phyloP scores from a whole-genome alignment of 2,888 invertebrate species.

The Diplazon laetatorius region DNA sequence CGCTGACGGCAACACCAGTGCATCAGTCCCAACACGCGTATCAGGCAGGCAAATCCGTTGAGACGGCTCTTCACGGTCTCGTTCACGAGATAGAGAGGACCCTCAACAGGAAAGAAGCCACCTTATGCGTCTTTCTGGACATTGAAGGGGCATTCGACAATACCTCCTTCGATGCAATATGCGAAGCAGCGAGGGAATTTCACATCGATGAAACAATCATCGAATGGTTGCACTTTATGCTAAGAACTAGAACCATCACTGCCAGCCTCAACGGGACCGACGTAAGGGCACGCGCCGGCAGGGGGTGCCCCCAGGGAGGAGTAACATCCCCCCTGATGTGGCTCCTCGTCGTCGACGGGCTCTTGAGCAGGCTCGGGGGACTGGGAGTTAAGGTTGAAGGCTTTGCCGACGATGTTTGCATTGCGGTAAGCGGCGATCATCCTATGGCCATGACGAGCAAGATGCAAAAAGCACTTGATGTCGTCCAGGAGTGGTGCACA shows the following conservation, averaged over 20 bases:
- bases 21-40: constrained; percentile 65
- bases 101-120: no score
- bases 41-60: constrained; percentile 58
- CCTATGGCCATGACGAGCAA: background rate
- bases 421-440: background rate
- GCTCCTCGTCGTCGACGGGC: constrained; percentile 21
- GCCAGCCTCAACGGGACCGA: constrained; percentile 19
- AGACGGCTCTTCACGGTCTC: no score
- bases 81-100: no score
- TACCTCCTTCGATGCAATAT: no score
- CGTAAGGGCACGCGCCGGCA: constrained; percentile 14
- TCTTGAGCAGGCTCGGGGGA: background rate
- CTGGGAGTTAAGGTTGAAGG: background rate
- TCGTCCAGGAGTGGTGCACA: background rate
- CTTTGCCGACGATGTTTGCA: background rate
- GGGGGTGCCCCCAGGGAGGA: constrained; percentile 44
- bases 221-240: no score
- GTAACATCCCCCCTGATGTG: constrained; percentile 17
- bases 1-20: constrained; percentile 30
- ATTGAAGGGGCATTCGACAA: no score
- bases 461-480: background rate
- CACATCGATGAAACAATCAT: no score
- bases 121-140: no score
- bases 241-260: no score
- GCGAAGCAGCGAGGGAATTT: no score